Conservation (phyloP, 2,888 invertebrate genomes). For the Pheosia gnoma region DNA sequence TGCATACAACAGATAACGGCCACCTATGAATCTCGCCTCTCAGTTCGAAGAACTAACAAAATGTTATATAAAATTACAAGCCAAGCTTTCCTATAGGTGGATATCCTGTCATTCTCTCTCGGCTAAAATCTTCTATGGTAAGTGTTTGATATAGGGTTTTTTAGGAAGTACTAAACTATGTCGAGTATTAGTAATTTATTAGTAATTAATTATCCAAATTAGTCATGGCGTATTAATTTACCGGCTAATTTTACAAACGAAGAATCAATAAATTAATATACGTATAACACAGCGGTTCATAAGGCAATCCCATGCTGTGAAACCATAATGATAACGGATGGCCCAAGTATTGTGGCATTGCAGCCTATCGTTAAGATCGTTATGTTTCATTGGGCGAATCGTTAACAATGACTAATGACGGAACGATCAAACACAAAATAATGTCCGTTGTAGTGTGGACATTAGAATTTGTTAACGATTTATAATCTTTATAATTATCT, state of each 20-base stretch:
- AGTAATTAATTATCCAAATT: slow-evolving; percentile 12
- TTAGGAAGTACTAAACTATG: too few relatives aligned
- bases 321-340: slow-evolving; percentile 57
- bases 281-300: slow-evolving; percentile 57
- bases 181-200: too few relatives aligned
- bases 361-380: slow-evolving; percentile 63
- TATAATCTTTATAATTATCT: slow-evolving; percentile 21
- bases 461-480: slow-evolving; percentile 25
- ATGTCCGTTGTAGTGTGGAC: slow-evolving; percentile 37
- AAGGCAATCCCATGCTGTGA: slow-evolving; percentile 63
- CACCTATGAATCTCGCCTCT: not conserved
- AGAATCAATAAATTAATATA: slow-evolving; percentile 45
- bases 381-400: slow-evolving; percentile 48
- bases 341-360: slow-evolving; percentile 54
- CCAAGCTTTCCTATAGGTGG: not conserved
- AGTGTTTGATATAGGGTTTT: too few relatives aligned
- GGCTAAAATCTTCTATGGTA: too few relatives aligned
- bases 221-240: slow-evolving; percentile 16
- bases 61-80: not conserved
- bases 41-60: not conserved
- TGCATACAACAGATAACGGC: slow-evolving; percentile 59
- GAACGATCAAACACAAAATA: slow-evolving; percentile 45
- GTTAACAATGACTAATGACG: slow-evolving; percentile 59
- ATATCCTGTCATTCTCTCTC: not conserved
- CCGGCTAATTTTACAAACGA: slow-evolving; percentile 34